Evolutionary conservation across 1,140 invertebrate species (phyloP), one percentile per base, ranked within the genome.

Genomic region (Drosophila rufa): DNA sequence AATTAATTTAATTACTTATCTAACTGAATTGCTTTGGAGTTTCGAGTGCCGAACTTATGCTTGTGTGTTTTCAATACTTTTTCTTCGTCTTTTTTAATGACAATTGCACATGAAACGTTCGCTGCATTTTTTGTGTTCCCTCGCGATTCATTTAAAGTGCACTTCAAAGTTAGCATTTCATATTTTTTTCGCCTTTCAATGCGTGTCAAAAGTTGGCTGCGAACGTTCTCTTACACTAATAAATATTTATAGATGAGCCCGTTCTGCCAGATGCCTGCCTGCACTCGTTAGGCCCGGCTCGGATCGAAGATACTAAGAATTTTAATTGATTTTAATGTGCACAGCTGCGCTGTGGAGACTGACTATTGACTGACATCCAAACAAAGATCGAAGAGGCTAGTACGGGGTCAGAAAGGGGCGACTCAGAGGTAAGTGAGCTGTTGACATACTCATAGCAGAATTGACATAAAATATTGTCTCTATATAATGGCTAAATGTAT

Each of bases 1-100:
- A 85, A 85, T 85, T 86, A 86, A 85, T 85, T 85, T 85, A 85
- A 85, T 85, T 85, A 86, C 82, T 86, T 86, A 85, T 82, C 82
- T 67, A 82, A 53, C 59, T 53, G 75, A 76, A 82, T 68, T 78
- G 80, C 80, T 75, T 79, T 55, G 59, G 27, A 60, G 53, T 57
- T 51, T 59, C 48, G 57, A 85, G 66, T 76, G 62, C 48, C 62
- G 53, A 51, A 73, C 65, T 60, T 61, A 81, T 56, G 55, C 64
- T 75, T 69, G 59, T 62, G 61, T 46, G 12, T 60, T 47, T 74
- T 46, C 51, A 53, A 69, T 69, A 68, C 47, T 51, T 78, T 77
- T 59, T 69, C 33, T 43, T 45, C 7, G 25, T 47, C 62, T 82
- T 76, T 74, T 62, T 74, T 79, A 79, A 86, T 80, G 66, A 68